phyloP scores from a whole-genome alignment of 2,113 vertebrate genomes.

The Agelaius tricolor region DNA sequence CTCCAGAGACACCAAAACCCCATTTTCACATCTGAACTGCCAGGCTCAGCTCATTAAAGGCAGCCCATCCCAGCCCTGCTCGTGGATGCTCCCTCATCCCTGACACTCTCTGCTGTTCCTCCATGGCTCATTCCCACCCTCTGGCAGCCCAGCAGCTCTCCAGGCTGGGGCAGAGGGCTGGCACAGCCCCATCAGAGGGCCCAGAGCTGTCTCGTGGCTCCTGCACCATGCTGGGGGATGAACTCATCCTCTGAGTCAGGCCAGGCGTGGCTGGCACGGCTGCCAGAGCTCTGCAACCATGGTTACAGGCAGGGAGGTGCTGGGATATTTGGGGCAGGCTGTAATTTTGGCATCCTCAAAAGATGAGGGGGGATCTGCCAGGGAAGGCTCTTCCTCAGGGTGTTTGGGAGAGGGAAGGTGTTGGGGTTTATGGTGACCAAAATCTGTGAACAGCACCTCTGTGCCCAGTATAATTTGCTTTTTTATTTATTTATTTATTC shows the following conservation, averaged over 20 bases:
- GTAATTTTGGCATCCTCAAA: neutral
- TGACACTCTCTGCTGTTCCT: accelerated
- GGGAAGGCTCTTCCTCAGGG: neutral
- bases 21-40: neutral
- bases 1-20: neutral
- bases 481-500: no score
- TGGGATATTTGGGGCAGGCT: slow-evolving; percentile 8
- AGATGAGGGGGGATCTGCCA: neutral
- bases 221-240: neutral
- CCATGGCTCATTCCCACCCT: accelerated
- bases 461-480: no score
- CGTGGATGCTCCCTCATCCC: accelerated
- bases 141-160: neutral
- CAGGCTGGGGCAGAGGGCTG: neutral
- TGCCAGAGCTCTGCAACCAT: slow-evolving; percentile 26
- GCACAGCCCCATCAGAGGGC: neutral
- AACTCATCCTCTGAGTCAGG: slow-evolving; percentile 50
- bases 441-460: accelerated
- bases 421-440: accelerated
- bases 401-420: neutral
- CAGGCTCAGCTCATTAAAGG: accelerated
- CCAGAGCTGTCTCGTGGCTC: neutral
- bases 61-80: neutral
- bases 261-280: neutral
- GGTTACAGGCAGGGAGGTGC: slow-evolving; percentile 20